Evolutionary conservation across 2,797 vertebrate genomes (phyloP), one percentile per base, ranked within the genome.

Genomic region (Sebastes baramenuke): DNA sequence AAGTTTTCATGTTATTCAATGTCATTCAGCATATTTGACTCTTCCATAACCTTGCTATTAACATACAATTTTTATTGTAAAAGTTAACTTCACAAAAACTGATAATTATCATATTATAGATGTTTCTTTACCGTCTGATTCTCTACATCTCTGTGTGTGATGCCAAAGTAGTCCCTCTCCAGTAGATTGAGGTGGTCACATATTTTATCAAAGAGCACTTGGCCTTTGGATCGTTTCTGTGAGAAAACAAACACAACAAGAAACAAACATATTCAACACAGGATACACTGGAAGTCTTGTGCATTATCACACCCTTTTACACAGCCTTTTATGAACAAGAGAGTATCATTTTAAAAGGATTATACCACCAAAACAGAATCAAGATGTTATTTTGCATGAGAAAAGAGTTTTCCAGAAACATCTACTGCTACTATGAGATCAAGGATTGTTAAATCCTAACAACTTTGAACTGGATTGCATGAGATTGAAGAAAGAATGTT

Each of bases 131-230:
- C 98, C 97, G 98, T 99, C 91, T 99, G 98, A 88, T 97, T 98
- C 89, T 99, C 98, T 14, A 97, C 91, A 80, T 99, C 99, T 87
- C 96, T 96, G 94, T 97, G 96, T 0, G 97, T 97, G 79, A 99
- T 94, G 27, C 99, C 98, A 64, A 98, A 99, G 90, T 99, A 99
- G 91, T 99, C 98, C 91, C 95, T 99, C 93, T 99, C 99, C 94
- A 99, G 92, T 29, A 99, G 96, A 88, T 99, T 99, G 87, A 99
- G 97, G 88, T 99, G 98, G 58, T 98, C 98, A 0, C 98, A 99
- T 4, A 99, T 96, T 96, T 98, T 99, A 89, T 98, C 97, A 2
- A 99, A 97, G 2, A 99, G 94, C 67, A 97, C 86, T 77, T 99
- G 98, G 65, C 98, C 98, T 90, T 93, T 97, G 85, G 96, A 96